Percentiles rank a stretch among this genome's conserved stretches.
Conservation (phyloP, 2,113 vertebrate genomes). For the Acanthisitta chloris region DNA sequence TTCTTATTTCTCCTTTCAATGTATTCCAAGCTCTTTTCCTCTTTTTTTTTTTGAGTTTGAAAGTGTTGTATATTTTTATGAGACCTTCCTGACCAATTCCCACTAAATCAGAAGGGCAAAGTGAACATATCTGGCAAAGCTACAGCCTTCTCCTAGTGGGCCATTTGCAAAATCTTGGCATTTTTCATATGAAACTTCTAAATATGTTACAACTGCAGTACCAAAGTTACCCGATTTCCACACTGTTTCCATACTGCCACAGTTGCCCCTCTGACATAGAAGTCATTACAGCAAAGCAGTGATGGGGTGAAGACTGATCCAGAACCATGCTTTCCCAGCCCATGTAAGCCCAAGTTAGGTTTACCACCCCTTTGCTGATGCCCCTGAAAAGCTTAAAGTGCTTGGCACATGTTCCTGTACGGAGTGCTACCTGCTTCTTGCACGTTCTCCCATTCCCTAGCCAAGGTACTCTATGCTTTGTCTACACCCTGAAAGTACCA, state of each 20-base stretch:
- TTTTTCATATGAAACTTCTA: background rate
- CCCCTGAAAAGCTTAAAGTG: background rate
- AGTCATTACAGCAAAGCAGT: background rate
- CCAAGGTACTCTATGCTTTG: background rate
- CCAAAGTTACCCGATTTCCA: background rate
- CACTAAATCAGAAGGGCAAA: conserved; percentile 59
- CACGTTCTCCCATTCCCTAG: rapidly evolving
- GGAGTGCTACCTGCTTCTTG: background rate
- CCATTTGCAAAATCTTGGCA: background rate
- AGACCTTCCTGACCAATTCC: conserved; percentile 66
- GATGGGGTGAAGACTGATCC: background rate
- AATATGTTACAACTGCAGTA: background rate
- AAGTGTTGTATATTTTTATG: conserved; percentile 70
- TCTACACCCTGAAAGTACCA: background rate
- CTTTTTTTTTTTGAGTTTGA: conserved; percentile 23
- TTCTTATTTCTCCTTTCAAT: conserved; percentile 63
- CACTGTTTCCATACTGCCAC: background rate
- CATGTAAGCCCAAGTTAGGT: background rate
- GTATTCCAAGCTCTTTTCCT: conserved; percentile 60
- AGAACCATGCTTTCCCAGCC: background rate
- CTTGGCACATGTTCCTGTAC: background rate
- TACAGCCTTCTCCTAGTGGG: background rate
- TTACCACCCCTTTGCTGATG: background rate
- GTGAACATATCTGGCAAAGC: background rate
- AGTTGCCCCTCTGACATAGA: background rate